Conservation (phyloP, 2,113 vertebrate species). For the Muscicapa adusta region DNA sequence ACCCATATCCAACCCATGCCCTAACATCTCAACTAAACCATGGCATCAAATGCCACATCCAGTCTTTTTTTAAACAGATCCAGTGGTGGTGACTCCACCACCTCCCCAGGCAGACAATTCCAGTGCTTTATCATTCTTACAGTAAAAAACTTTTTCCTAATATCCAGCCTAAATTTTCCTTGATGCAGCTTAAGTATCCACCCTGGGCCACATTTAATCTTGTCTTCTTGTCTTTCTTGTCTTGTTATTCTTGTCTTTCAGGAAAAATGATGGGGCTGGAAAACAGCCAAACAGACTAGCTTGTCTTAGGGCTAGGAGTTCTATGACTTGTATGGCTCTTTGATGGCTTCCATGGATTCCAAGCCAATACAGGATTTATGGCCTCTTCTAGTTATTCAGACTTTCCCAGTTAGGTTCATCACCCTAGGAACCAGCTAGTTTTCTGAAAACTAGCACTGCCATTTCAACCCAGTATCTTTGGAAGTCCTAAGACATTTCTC, state of each 20-base stretch:
- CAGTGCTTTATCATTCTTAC: background rate
- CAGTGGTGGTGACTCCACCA: background rate
- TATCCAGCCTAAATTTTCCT: background rate
- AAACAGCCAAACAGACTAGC: background rate
- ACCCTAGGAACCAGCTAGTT: background rate
- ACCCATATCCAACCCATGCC: background rate
- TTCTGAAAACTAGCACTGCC: background rate
- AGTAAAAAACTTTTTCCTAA: background rate
- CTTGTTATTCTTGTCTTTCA: background rate
- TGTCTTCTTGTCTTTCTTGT: background rate
- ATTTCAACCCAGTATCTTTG: background rate
- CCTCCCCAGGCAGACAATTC: background rate
- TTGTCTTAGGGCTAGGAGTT: background rate
- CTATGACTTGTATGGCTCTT: background rate
- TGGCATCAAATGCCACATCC: background rate
- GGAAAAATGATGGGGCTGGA: background rate
- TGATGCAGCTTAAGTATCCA: background rate
- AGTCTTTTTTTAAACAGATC: background rate
- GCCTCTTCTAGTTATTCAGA: background rate
- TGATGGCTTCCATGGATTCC: background rate
- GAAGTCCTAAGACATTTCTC: background rate
- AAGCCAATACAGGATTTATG: background rate
- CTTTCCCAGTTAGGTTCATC: background rate
- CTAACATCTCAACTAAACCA: too few relatives aligned
- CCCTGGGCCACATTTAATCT: background rate